Percentiles rank a stretch among this genome's conserved stretches.
These are phyloP conservation scores for Semotilus atromaculatus DNA, from an alignment of 2,797 vertebrate genomes.

Conservation along the genomic window DNA sequence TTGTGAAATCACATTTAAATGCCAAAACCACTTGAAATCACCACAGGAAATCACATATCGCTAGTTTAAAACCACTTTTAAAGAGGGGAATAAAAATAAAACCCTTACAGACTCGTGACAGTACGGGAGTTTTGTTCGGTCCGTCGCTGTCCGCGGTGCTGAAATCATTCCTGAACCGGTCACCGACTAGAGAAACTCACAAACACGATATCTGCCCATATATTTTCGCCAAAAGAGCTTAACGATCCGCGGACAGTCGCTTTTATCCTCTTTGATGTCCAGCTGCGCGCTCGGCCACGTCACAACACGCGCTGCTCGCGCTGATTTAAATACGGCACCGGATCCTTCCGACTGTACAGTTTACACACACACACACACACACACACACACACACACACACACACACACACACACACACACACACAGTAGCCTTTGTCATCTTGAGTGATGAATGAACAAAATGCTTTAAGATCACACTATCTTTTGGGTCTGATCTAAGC, in stretches of 20 bases:
- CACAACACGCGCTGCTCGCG: conserved; percentile 19
- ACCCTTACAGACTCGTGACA: conserved; percentile 62
- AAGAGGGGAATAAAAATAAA: neutral
- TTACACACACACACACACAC: neutral
- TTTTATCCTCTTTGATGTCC: conserved; percentile 51
- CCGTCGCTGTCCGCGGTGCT: conserved; percentile 81
- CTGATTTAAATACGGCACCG: conserved; percentile 12
- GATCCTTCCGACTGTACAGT: neutral
- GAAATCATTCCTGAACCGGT: conserved; percentile 63
- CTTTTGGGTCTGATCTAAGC: neutral
- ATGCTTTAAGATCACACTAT: neutral
- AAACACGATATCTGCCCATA: conserved; percentile 27
- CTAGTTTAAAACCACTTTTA: neutral
- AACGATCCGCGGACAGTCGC: conserved; percentile 45
- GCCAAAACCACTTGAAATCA: neutral
- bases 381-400: too few relatives aligned
- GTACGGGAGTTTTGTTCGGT: conserved; percentile 52
- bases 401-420: too few relatives aligned
- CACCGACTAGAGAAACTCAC: neutral
- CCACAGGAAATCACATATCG: neutral
- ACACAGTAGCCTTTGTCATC: neutral
- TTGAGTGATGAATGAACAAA: neutral
- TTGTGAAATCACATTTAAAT: neutral
- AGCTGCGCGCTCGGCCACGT: conserved; percentile 51
- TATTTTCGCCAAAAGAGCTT: conserved; percentile 54